Base-by-base conservation (phyloP, 2,888 invertebrate genomes). In the Drosophila atripex region DNA sequence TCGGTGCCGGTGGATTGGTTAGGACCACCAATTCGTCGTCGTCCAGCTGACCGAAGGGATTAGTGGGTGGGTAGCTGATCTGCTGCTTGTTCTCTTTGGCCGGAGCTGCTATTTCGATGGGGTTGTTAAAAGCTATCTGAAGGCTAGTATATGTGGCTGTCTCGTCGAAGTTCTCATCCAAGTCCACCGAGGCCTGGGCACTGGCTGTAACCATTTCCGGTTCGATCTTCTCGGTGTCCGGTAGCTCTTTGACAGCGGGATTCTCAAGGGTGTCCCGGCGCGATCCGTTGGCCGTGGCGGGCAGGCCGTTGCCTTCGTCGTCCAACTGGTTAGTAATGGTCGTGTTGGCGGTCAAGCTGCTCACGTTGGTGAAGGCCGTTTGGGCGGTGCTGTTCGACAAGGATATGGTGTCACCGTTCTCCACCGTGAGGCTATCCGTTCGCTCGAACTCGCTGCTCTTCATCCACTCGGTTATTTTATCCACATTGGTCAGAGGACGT, bases 51-150 rank as follows among this genome's bases (percentile, higher is more conserved):
- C 73, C 84, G 9, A 83, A 83, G 0, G 88, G 88, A 75, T 92
- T 91, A 5, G 64, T 65, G 21, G 52, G 59, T 25, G 78, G 76
- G 38, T 84, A 85, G 16, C 39, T 55, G 1, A 66, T 51, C 1
- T 23, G 8, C 11, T 16, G 47, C 12, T 35, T 30, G 9, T 14
- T 52, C 16, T 57, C 64, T 4, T 54, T 56, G 73, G 54, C 93
- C 1, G 93, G 92, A 2, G 46, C 11, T 0, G 30, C 60, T 28
- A 96, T 92, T 0, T 96, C 96, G 4, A 96, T 92, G 0, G 97
- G 97, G 92, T 97, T 96, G 88, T 95, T 96, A 92, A 96, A 96
- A 0, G 97, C 97, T 88, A 96, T 93, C 89, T 97, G 97, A 52
- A 97, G 92, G 88, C 96, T 97, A 1, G 96, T 95, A 87, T 97